A percentile compares a stretch with the other conserved stretches of the same genome.
Conservation (phyloP, 2,797 vertebrate species). For the Anguilla obscura region DNA sequence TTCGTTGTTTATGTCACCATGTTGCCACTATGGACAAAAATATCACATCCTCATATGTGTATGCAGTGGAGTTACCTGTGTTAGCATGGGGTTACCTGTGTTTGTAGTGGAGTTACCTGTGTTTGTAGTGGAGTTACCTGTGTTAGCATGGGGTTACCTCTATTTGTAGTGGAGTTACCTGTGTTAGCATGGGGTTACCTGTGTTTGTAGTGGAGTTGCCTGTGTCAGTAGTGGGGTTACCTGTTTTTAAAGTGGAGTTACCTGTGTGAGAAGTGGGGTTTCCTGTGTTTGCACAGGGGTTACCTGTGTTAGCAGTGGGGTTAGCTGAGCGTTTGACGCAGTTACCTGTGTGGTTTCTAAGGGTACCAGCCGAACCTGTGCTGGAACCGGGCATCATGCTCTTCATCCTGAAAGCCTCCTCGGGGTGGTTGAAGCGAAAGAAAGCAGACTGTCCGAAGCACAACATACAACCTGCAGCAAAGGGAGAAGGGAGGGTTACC, state of each 20-base stretch:
- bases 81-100: neutral
- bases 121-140: neutral
- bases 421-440: conserved; percentile 96
- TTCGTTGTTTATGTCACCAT: neutral
- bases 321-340: neutral
- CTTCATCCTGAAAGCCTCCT: conserved; percentile 95
- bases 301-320: conserved; percentile 40
- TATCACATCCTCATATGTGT: neutral
- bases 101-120: neutral
- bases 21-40: neutral
- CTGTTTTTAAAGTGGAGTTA: neutral
- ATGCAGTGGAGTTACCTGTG: neutral
- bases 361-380: conserved; percentile 56
- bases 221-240: neutral
- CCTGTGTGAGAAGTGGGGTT: neutral
- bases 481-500: neutral
- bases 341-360: conserved; percentile 61
- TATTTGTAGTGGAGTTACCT: neutral
- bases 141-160: too few species aligned
- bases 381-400: conserved; percentile 82
- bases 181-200: neutral
- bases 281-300: too few species aligned
- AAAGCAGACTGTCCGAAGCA: conserved; percentile 93
- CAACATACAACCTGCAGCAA: conserved; percentile 87
- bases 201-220: neutral